Base-by-base conservation (phyloP, 2,888 invertebrate genomes). In the Cantharis rufa region DNA sequence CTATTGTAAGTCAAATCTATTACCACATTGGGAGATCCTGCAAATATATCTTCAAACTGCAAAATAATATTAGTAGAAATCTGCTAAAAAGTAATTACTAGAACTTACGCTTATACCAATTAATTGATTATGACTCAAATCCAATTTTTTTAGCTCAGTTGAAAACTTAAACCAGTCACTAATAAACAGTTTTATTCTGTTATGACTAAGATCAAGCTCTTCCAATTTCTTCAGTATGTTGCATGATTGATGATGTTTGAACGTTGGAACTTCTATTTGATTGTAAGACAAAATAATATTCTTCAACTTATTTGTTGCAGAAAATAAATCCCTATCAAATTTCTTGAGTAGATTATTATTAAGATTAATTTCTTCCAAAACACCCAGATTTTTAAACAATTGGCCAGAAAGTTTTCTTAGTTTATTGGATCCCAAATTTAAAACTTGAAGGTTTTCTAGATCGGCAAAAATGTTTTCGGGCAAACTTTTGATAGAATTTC, bases 61-160 rank as follows among this genome's bases (percentile, higher is more conserved):
- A 48, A 48, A 32, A n/a, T n/a, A 48, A 48, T 48, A 48, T 48
- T 48, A 13, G 3, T 32, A 13, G 0, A n/a, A 13, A 48, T n/a
- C 5, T 32, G 32, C 32, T 32, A n/a, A 13, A 48, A 48, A 32
- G 13, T 13, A 28, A 28, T 28, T 3, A 28, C 13, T 13, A 0
- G 9, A 7, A 24, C 90, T 86, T 86, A 92, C 92, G 85, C 89
- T 88, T 78, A 93, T 83, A 62, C 82, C 77, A 28, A 86, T 83
- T 69, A 96, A 90, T n/a, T 90, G 87, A 83, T 94, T 94, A 83
- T 91, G 89, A 76, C 92, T 92, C 16, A 96, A 89, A 85, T 94
- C 93, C 68, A 96, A 86, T 15, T 87, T 88, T 61, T 32, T 63
- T n/a, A 80, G n/a, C 11, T 73, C 4, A 13, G 62, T 70, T 69